Percentiles rank a stretch among this genome's conserved stretches.
These are phyloP conservation scores for Anseranas semipalmata DNA, from an alignment of 2,113 vertebrate species.

Conservation along the genomic window DNA sequence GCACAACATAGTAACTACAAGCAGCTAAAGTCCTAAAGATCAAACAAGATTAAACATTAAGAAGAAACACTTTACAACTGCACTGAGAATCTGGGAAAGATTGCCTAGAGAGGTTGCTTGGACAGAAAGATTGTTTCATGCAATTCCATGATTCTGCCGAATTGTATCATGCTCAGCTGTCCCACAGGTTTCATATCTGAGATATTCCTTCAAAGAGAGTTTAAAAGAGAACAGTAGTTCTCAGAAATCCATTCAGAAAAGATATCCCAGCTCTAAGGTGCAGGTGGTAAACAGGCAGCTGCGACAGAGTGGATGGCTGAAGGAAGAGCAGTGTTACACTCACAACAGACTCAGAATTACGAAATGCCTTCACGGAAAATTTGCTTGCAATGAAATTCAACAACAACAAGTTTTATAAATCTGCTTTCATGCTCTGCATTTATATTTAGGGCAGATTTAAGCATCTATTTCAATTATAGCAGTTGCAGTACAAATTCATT, in stretches of 20 bases:
- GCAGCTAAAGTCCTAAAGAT: not conserved
- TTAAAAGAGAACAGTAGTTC: not conserved
- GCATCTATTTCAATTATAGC: not conserved
- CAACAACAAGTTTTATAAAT: not conserved
- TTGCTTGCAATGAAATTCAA: not conserved
- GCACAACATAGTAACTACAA: not conserved
- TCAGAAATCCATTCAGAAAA: not conserved
- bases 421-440: not conserved
- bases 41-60: not conserved
- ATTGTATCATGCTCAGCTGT: not conserved
- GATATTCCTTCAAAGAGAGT: not conserved
- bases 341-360: not conserved
- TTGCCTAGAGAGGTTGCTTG: not conserved
- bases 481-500: conserved; percentile 4
- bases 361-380: not conserved
- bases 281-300: not conserved
- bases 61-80: not conserved
- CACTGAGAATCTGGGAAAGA: not conserved
- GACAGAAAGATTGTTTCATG: not conserved
- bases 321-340: not conserved
- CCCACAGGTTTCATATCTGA: not conserved
- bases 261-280: not conserved
- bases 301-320: not conserved
- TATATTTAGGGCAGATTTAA: not conserved
- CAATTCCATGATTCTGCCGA: not conserved